These are phyloP conservation scores for Yponomeuta sedellus DNA, from an alignment of 2,888 invertebrate species.

Conservation along the genomic window DNA sequence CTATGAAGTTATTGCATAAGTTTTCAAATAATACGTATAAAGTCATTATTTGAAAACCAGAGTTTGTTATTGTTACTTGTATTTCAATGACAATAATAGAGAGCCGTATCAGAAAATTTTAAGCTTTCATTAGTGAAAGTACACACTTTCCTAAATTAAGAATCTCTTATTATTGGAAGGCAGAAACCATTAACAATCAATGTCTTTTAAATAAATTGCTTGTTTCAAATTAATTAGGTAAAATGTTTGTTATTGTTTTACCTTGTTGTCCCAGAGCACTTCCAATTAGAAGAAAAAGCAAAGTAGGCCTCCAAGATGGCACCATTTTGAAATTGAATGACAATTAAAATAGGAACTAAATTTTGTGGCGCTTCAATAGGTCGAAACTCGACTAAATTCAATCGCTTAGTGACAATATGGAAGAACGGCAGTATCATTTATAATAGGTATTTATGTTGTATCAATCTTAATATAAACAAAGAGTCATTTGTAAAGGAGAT, in stretches of 20 bases:
- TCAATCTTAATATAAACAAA: slow-evolving; percentile 3
- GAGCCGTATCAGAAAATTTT: background rate
- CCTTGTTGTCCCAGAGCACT: slow-evolving; percentile 1
- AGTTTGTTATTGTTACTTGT: no score
- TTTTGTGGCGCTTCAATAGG: background rate
- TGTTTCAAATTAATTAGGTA: background rate
- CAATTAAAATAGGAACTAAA: background rate
- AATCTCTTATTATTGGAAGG: no score
- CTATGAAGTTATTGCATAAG: no score
- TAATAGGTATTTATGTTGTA: background rate
- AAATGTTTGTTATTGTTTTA: slow-evolving; percentile 2
- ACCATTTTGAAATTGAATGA: background rate
- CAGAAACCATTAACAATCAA: background rate
- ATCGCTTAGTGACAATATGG: background rate
- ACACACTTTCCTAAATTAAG: background rate
- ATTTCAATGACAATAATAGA: no score
- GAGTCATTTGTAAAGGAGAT: background rate
- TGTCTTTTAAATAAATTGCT: background rate
- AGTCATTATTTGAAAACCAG: no score
- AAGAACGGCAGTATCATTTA: background rate
- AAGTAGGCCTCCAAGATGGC: background rate
- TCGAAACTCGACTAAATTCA: background rate
- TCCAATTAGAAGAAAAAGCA: background rate
- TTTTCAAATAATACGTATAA: no score
- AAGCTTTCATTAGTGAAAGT: background rate